Base-by-base conservation (phyloP, 2,113 vertebrate species). In the Calidris pygmaea region DNA sequence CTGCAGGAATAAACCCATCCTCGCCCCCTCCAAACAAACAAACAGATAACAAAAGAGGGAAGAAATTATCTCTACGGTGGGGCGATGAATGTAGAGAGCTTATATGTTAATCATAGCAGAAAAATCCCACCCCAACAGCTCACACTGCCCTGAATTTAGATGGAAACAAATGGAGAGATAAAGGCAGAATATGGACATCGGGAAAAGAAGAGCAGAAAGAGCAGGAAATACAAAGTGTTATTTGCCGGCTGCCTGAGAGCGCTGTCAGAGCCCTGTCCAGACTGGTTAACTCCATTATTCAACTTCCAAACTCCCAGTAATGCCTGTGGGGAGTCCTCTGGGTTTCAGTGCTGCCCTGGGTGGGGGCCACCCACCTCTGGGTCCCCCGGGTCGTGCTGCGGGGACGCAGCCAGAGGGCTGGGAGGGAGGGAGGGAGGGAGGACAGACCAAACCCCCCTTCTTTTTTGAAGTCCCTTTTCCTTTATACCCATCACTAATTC, bases 241-340 rank as follows among this genome's bases (percentile, higher is more conserved):
- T 27, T n/a, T 48, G 32, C 23, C 24, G 0, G 8, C 52, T 34
- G 27, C 2, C 41, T 6, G 9, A 17, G 30, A 72, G 50, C 0
- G 23, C 23, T 27, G 5, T 5, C 11, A 26, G 80, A 87, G 60
- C 83, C 67, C 67, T 32, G n/a, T 15, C 59, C 72, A 3, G 34
- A 2, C 23, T 3, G 9, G 2, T 17, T 41, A 47, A 52, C 0
- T 0, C 2, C 7, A 50, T n/a, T 18, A 84, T 13, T 11, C 32
- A 13, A 67, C 78, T 79, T 88, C 19, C 8, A 19, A 35, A 47
- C 14, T 27, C 39, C 7, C 12, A 11, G 26, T 32, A 20, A 6
- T 13, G 43, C 58, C 71, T 10, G 14, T 37, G 30, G 83, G 3
- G 62, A 32, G 20, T 26, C 3, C 58, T 18, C 43, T 3, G 43